Evolutionary conservation across 2,797 vertebrate species (phyloP), one percentile per base, ranked within the genome.

Genomic region (Protonibea diacanthus): DNA sequence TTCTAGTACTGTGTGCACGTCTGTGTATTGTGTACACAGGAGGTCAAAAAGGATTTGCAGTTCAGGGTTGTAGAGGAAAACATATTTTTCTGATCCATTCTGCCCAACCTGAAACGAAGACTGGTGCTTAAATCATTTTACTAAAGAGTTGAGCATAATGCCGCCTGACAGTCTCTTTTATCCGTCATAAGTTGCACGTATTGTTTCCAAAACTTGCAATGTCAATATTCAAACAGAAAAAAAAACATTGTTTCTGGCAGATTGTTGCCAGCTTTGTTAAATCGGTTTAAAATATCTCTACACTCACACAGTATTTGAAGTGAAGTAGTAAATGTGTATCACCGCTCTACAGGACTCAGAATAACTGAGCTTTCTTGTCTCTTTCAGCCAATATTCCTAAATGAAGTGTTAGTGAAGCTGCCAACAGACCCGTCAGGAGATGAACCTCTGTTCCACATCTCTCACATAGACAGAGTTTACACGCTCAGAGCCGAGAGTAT

Each of bases 361-460:
- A 3, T 65, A 38, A 74, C 3, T 2, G 17, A 23, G 0, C 9
- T 11, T 0, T 53, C 0, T 21, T 1, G 14, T 78, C 48, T 27
- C 25, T 64, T 55, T 45, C 94, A 99, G 98, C 98, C 98, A 2
- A 99, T 99, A 92, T 99, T 99, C 90, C 94, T 99, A 11, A 99
- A 99, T 4, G 98, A 99, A 84, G 98, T 99, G 68, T 93, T 99
- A 72, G 98, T 99, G 68, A 99, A 99, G 90, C 93, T 99, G 49
- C 98, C 98, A 20, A 99, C 98, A 0, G 98, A 99, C 91, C 98
- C 98, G 42, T 99, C 98, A 40, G 98, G 97, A 91, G 98, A 99
- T 3, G 98, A 99, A n/a, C 98, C 98, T 47, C 95, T 99, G 76
- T 99, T 99, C 94, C 98, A 99, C 91, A 99, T 99, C 89, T 99